phyloP scores from a whole-genome alignment of 2,113 vertebrate genomes.

The sheep (Ovis aries) region DNA sequence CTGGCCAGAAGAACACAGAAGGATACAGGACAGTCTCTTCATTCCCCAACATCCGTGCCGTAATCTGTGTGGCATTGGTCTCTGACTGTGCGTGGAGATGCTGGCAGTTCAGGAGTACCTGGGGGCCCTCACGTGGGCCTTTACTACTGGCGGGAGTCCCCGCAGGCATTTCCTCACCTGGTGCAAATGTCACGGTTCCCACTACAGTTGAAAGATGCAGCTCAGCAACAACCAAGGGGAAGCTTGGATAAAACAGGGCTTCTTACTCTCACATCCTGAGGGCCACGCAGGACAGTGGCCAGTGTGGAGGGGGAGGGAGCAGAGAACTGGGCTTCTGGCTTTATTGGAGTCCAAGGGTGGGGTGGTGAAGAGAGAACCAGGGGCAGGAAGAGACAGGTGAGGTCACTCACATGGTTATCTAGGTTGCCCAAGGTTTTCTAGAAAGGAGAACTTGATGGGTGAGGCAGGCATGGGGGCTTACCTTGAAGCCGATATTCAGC shows the following conservation, averaged over 20 bases:
- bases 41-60: background rate
- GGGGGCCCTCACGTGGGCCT: too few species aligned
- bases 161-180: too few species aligned
- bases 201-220: too few species aligned
- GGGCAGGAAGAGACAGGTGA: background rate
- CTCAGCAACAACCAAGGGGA: background rate
- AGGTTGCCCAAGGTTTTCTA: background rate
- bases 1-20: background rate
- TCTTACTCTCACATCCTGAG: background rate
- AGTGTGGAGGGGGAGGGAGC: background rate
- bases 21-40: background rate
- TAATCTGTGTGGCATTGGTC: background rate
- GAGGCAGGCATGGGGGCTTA: rapidly evolving
- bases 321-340: background rate
- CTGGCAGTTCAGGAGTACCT: background rate
- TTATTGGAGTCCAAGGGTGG: background rate
- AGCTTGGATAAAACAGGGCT: background rate
- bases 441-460: background rate
- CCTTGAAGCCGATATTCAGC: background rate
- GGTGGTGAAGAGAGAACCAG: background rate
- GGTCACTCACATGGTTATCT: background rate
- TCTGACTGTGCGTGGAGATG: background rate
- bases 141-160: too few species aligned
- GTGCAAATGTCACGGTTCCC: too few species aligned
- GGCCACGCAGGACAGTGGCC: background rate